A percentile compares a stretch with the other conserved stretches of the same genome.
Evolutionary conservation across 1,140 invertebrate species (phyloP).

Genomic region (Drosophila saltans): DNA sequence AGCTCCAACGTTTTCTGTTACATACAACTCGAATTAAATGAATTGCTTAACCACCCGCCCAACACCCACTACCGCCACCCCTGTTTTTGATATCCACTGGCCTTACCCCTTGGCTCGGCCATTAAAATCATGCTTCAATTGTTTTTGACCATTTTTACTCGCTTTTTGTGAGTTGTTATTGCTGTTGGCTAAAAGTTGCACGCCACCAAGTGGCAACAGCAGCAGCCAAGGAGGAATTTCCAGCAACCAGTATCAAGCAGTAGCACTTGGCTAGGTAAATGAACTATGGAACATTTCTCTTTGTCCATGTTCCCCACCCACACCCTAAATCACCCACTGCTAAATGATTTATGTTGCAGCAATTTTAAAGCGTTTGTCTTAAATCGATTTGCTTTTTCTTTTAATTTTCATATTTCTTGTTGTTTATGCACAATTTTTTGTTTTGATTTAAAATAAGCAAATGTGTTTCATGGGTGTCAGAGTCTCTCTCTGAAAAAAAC

Average conservation of each 20-base stretch:
- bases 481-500: not conserved
- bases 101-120: constrained; percentile 34
- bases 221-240: constrained; percentile 21
- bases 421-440: constrained; percentile 1
- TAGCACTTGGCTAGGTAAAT: constrained; percentile 66
- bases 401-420: not conserved
- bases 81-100: not conserved
- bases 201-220: constrained; percentile 39
- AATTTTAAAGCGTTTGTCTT: constrained; percentile 1
- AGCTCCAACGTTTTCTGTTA: constrained; percentile 39
- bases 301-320: not conserved
- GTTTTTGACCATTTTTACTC: constrained; percentile 72
- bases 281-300: constrained; percentile 69
- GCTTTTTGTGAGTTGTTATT: constrained; percentile 58
- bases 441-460: constrained; percentile 16
- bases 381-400: not conserved
- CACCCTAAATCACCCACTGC: not conserved
- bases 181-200: constrained; percentile 26
- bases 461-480: constrained; percentile 32
- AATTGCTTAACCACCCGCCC: constrained; percentile 63
- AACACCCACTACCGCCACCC: not conserved
- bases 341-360: constrained; percentile 13
- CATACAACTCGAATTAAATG: constrained; percentile 78
- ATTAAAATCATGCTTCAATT: constrained; percentile 80
- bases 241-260: constrained; percentile 8